Evolutionary conservation across 1,140 invertebrate genomes (phyloP).

Genomic region (Philotrypesis tridentata): DNA sequence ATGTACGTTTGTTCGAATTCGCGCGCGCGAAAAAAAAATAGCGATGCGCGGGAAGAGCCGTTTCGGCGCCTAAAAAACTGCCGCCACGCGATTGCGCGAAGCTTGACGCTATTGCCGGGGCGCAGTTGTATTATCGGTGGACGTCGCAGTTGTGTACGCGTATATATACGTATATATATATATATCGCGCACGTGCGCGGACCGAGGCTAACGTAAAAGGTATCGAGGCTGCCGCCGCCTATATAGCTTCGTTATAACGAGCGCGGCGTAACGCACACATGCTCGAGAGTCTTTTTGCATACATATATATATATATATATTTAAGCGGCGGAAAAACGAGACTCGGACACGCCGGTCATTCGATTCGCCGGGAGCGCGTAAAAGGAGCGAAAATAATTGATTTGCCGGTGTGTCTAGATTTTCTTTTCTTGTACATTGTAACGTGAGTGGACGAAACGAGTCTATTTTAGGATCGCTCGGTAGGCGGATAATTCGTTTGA

Average conservation of each 20-base stretch:
- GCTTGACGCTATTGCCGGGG: too few species aligned
- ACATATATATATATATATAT: too few species aligned
- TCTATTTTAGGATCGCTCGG: not conserved
- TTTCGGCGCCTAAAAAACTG: not conserved
- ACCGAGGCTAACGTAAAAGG: not conserved
- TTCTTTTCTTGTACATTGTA: not conserved
- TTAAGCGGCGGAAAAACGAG: not conserved
- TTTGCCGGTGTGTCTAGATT: not conserved
- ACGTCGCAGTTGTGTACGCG: too few species aligned
- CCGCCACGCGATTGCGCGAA: not conserved
- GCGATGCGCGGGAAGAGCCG: too few species aligned
- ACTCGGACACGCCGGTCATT: not conserved
- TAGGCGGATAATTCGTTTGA: too few species aligned
- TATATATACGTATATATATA: too few species aligned
- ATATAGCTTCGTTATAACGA: not conserved
- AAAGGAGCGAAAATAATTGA: not conserved
- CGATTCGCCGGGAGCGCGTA: not conserved
- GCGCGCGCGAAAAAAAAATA: too few species aligned
- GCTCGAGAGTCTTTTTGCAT: not conserved
- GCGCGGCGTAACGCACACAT: too few species aligned
- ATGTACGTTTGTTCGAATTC: too few species aligned
- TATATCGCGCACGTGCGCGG: not conserved
- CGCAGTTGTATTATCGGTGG: not conserved
- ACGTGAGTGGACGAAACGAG: not conserved
- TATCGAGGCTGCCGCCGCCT: not conserved